Base-by-base conservation (phyloP, 1,140 invertebrate species). In the Diplogasteroides magnus region DNA sequence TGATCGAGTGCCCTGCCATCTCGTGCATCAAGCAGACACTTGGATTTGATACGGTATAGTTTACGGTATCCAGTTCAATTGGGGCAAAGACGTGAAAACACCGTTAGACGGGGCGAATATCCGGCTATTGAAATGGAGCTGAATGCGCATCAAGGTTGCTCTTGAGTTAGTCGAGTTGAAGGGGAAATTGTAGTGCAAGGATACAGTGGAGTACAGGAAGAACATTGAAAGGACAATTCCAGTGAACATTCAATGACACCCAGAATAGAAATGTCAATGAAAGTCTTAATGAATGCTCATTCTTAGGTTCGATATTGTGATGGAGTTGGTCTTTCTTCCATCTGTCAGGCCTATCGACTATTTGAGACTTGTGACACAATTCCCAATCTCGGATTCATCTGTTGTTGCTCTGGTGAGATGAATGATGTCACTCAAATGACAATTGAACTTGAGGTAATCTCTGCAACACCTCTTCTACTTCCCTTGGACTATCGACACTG, bases 291-390 rank as follows among this genome's bases (percentile, higher is more conserved):
- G n/a, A n/a, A n/a, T n/a, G 37, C 27, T 2, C 1, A 55, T 63
- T 69, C 77, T 23, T 55, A 79, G 78, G 78, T 80, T 32, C 77
- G 79, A 37, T 81, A 81, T 56, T 81, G 79, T 64, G 79, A 81
- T 57, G 79, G 79, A 25, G 74, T 71, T 0, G 79, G 81, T 23
- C 72, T 74, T 11, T 80, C 78, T 26, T 81, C 80, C 3, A 82
- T 81, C 58, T 81, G 79, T 62, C 72, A 78, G 68, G 79, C 79
- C 3, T 81, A 81, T 56, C 64, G 75, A 25, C 72, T 83, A 3
- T 65, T 81, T 13, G 76, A 81, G 37, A 61, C 73, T 3, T 81
- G 80, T 32, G 74, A 80, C 25, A 82, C 64, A 32, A 71, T 81
- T 25, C 78, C 79, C 6, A 77, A 72, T 64, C 69, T 81, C 27